phyloP scores from a whole-genome alignment of 2,797 vertebrate species.

The Scolopax rusticola region DNA sequence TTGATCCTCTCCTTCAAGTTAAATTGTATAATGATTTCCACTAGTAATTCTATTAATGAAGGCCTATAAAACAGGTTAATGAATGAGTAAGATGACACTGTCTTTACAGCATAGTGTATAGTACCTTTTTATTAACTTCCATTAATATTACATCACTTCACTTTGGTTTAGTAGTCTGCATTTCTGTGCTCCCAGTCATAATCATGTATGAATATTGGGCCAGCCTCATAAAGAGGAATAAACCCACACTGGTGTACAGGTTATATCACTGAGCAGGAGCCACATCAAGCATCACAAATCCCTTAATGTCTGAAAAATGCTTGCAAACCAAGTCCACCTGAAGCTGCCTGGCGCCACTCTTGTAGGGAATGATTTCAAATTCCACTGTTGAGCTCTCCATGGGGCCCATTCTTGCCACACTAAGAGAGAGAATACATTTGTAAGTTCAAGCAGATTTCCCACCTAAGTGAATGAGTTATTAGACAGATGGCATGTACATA shows the following conservation, averaged over 20 bases:
- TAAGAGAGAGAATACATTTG: conserved; percentile 28
- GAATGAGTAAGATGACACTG: background rate
- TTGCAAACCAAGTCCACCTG: conserved; percentile 79
- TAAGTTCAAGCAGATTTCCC: background rate
- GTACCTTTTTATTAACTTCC: conserved; percentile 9
- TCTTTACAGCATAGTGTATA: background rate
- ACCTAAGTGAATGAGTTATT: background rate
- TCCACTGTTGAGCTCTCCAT: conserved; percentile 69
- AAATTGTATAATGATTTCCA: background rate
- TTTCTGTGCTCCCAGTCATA: background rate
- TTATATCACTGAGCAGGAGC: conserved; percentile 3
- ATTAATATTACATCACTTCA: background rate
- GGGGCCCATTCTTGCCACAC: conserved; percentile 74
- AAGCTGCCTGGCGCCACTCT: conserved; percentile 79
- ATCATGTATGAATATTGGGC: background rate
- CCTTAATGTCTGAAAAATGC: conserved; percentile 80
- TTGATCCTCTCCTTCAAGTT: background rate
- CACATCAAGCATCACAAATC: conserved; percentile 72
- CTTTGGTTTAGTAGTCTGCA: background rate
- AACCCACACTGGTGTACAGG: background rate
- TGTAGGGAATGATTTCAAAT: conserved; percentile 78
- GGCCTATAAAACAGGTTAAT: background rate
- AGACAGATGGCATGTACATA: conserved; percentile 20
- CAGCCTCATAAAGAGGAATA: background rate
- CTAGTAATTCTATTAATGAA: background rate